Conservation (phyloP, 2,797 vertebrate species). For the Sorex maritimensis region DNA sequence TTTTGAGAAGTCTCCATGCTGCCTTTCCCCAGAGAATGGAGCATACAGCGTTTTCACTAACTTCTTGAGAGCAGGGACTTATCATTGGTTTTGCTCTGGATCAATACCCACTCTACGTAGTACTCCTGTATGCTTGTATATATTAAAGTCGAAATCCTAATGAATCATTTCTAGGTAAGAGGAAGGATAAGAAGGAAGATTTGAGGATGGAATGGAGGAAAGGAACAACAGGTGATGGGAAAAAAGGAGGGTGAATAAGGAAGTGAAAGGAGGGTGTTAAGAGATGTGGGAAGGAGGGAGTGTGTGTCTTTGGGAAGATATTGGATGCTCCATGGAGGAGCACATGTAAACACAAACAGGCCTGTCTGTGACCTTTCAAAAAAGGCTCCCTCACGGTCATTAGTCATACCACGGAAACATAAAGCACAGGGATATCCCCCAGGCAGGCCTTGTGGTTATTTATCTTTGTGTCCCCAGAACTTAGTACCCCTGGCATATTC, state of each 20-base stretch:
- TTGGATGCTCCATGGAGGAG: not conserved
- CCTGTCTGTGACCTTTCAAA: too few relatives aligned
- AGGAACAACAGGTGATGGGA: not conserved
- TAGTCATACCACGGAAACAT: not conserved
- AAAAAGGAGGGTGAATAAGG: not conserved
- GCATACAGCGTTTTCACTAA: not conserved
- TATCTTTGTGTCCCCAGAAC: not conserved
- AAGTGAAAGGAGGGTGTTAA: not conserved
- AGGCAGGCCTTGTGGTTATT: not conserved
- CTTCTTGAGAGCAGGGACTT: constrained; percentile 7
- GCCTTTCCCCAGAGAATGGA: too few relatives aligned
- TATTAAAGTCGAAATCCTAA: not conserved
- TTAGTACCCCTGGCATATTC: not conserved
- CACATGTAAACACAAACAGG: not conserved
- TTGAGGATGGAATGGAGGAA: not conserved
- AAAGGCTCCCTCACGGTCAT: not conserved
- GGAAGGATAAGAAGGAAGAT: not conserved
- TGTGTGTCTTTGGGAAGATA: not conserved
- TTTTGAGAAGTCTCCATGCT: too few relatives aligned
- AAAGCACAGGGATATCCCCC: not conserved
- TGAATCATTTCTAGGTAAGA: constrained; percentile 11
- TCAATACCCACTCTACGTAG: not conserved
- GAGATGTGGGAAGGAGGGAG: not conserved
- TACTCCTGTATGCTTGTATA: not conserved
- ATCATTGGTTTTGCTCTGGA: constrained; percentile 15